Evolutionary conservation across 2,888 invertebrate genomes (phyloP).

Genomic region (Dicyrtoma fusca): DNA sequence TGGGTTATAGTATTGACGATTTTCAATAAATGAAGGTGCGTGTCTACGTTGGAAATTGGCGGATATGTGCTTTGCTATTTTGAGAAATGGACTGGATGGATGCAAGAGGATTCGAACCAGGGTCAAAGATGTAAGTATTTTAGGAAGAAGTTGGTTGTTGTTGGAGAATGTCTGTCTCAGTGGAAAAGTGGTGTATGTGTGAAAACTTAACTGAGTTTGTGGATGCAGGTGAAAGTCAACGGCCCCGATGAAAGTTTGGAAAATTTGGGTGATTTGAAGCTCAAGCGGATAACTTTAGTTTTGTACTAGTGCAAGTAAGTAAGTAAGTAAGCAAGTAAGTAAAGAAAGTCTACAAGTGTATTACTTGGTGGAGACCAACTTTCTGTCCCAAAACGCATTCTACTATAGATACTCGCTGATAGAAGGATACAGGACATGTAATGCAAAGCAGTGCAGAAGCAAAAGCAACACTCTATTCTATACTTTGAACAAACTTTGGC

Average conservation of each 20-base stretch:
- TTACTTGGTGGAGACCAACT: constrained; percentile 32
- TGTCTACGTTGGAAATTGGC: too few relatives aligned
- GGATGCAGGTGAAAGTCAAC: constrained; percentile 45
- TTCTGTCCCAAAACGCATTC: constrained; percentile 27
- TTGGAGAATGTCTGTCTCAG: constrained; percentile 12
- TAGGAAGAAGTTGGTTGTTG: constrained; percentile 19
- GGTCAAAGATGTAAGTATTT: constrained; percentile 26
- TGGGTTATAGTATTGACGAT: too few relatives aligned
- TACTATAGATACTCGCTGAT: background rate
- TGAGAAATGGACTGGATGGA: constrained; percentile 12
- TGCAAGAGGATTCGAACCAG: constrained; percentile 20
- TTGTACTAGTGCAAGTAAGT: constrained; percentile 46
- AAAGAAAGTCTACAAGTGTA: constrained; percentile 33
- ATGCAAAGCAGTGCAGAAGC: constrained; percentile 1
- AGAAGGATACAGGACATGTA: background rate
- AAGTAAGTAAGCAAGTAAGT: constrained; percentile 3
- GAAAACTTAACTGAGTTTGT: constrained; percentile 28
- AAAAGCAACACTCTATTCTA: constrained; percentile 6
- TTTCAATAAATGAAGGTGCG: too few relatives aligned
- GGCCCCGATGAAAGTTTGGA: constrained; percentile 46
- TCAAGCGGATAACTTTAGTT: constrained; percentile 48
- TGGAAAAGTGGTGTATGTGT: constrained; percentile 20
- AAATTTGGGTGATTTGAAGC: constrained; percentile 48
- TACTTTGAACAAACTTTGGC: constrained; percentile 41
- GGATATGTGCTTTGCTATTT: too few relatives aligned